Base-by-base conservation (phyloP, 2,888 invertebrate genomes). In the Caenorhabditis uteleia region DNA sequence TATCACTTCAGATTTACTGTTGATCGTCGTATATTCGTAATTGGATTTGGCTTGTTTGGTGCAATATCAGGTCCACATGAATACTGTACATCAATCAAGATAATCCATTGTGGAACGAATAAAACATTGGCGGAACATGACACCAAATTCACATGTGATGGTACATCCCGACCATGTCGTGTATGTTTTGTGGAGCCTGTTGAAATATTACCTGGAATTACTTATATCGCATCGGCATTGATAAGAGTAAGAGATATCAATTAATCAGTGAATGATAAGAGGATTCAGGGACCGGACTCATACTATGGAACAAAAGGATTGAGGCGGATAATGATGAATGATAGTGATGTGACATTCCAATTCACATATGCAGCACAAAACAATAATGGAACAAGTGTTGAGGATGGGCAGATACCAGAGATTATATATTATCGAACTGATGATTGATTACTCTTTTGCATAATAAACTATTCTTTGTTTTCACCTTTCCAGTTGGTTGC, bases 381-480 rank as follows among this genome's bases (percentile, higher is more conserved):
- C 83, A 91, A 91, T 84, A 82, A 82, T 59, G 82, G 91, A 0
- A 91, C 91, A 1, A 90, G 91, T 0, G 90, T 91, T 1, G 91
- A 91, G 79, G 90, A 91, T 83, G 91, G 92, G 42, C 92, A 92
- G 85, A 90, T 92, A 74, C 92, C 92, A 10, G 91, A 91, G 83
- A 89, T 92, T 64, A 90, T 91, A 76, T 92, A 91, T 86, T 91
- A 70, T 39, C 65, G n/a, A n/a, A n/a, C n/a, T n/a, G n/a, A n/a
- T n/a, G n/a, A n/a, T n/a, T n/a, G n/a, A n/a, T n/a, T n/a, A n/a
- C n/a, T n/a, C n/a, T n/a, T n/a, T n/a, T n/a, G n/a, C n/a, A n/a
- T n/a, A n/a, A n/a, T n/a, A n/a, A n/a, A n/a, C n/a, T n/a, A n/a
- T n/a, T n/a, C n/a, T n/a, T n/a, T n/a, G n/a, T n/a, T n/a, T n/a